Conservation (phyloP, 2,797 vertebrate genomes). For the Cephalopachus bancanus region DNA sequence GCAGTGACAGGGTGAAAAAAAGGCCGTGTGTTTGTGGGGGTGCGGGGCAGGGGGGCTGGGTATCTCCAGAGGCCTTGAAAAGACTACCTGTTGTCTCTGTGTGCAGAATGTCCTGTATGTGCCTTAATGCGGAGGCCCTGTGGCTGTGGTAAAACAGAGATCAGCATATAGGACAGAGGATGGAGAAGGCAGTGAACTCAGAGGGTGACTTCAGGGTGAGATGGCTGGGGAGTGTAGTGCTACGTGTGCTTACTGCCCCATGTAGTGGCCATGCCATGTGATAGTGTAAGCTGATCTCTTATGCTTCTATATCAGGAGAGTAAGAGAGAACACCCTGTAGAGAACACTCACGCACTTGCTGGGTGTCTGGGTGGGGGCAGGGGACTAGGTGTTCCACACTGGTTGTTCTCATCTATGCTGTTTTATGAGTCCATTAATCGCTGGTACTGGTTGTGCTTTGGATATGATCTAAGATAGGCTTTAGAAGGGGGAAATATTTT, state of each 20-base stretch:
- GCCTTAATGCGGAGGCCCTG: accelerated
- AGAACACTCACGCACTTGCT: neutral
- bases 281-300: neutral
- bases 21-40: neutral
- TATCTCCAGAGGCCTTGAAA: neutral
- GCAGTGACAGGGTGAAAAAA: neutral
- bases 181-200: neutral
- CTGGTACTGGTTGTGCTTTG: conserved; percentile 74
- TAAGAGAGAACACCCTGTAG: conserved; percentile 10
- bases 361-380: neutral
- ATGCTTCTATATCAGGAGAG: neutral
- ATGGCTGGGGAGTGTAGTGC: neutral
- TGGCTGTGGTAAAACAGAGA: neutral
- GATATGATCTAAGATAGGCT: conserved; percentile 56
- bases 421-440: conserved; percentile 77
- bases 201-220: neutral
- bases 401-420: conserved; percentile 58
- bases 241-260: neutral
- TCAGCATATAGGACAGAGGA: neutral
- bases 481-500: neutral
- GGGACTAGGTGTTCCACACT: conserved; percentile 76
- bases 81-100: neutral
- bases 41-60: neutral
- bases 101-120: neutral
- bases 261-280: neutral